Conservation (phyloP, 2,888 invertebrate species). For the Oxyscelio sp. region DNA sequence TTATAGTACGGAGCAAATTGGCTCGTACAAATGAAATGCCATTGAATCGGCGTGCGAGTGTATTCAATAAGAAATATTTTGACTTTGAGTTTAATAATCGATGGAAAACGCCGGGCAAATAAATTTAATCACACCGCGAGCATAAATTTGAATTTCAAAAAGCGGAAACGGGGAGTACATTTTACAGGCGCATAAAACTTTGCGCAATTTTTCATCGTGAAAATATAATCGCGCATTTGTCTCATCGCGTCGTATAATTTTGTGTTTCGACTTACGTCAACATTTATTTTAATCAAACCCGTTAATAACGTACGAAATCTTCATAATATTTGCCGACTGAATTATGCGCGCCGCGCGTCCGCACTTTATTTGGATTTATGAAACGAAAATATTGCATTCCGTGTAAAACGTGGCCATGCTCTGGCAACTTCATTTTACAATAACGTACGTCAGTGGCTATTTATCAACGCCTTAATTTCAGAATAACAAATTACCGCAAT, state of each 20-base stretch:
- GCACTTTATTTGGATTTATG: constrained; percentile 8
- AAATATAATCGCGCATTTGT: neutral
- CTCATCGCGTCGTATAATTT: constrained; percentile 1
- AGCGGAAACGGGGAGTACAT: neutral
- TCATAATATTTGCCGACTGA: neutral
- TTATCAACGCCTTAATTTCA: neutral
- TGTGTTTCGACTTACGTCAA: constrained; percentile 4
- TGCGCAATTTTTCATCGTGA: neutral
- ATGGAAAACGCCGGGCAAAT: neutral
- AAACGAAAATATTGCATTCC: neutral
- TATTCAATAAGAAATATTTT: constrained; percentile 27
- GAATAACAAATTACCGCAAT: neutral
- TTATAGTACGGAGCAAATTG: constrained; percentile 49
- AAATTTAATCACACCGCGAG: neutral
- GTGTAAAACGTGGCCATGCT: neutral
- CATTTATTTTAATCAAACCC: constrained; percentile 16
- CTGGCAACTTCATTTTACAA: constrained; percentile 2
- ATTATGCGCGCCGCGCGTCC: neutral
- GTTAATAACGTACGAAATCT: constrained; percentile 3
- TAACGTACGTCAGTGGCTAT: neutral
- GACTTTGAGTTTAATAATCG: constrained; percentile 1
- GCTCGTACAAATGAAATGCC: constrained; percentile 30
- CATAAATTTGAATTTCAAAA: neutral
- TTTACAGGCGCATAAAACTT: neutral
- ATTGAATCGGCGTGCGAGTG: constrained; percentile 37